These are phyloP conservation scores for Neotragus moschatus DNA, from an alignment of 2,113 vertebrate genomes.

Conservation along the genomic window DNA sequence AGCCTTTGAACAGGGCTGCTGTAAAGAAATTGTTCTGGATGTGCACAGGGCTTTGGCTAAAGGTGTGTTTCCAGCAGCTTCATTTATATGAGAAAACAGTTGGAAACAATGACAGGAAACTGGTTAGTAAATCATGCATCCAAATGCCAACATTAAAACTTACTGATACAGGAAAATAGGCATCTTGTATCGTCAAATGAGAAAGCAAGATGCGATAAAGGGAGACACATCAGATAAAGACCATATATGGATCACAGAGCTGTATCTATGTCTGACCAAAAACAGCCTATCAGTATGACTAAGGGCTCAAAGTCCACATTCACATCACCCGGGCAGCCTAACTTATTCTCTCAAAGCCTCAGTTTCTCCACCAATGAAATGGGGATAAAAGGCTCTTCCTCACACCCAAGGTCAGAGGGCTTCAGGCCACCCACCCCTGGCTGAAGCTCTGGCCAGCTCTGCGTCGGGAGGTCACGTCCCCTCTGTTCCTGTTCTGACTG, in stretches of 20 bases:
- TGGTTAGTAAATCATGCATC: neutral
- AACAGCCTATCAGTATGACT: neutral
- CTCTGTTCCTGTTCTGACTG: accelerated
- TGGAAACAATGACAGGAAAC: neutral
- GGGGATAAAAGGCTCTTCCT: neutral
- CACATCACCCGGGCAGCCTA: neutral
- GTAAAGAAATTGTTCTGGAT: neutral
- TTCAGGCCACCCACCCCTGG: neutral
- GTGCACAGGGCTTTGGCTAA: neutral
- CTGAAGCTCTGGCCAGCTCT: neutral
- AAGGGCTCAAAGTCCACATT: neutral
- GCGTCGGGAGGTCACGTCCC: accelerated
- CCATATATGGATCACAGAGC: neutral
- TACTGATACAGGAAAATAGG: neutral
- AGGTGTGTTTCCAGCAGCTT: neutral
- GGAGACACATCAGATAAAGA: no score
- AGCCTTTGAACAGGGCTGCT: neutral
- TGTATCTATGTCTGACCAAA: neutral
- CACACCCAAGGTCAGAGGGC: neutral
- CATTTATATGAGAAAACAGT: neutral
- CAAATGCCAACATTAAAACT: neutral
- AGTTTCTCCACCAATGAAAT: neutral
- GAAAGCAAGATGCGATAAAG: neutral
- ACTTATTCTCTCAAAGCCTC: neutral
- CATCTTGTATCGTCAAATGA: neutral